Evolutionary conservation across 2,113 vertebrate species (phyloP).

Genomic region (Lanius ludovicianus): DNA sequence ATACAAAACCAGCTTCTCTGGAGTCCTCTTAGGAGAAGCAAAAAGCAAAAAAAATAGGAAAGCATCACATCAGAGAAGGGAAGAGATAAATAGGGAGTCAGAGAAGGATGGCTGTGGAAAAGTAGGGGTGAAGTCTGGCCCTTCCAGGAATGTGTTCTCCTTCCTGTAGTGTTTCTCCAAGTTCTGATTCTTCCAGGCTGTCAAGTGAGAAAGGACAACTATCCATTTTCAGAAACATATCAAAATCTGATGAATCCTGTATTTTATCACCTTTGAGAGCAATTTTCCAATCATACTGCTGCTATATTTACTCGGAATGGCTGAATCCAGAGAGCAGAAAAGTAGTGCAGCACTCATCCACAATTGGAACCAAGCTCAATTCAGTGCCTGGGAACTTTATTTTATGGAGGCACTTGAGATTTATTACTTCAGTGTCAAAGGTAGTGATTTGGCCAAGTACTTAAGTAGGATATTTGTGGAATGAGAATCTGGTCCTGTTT

Average conservation of each 20-base stretch:
- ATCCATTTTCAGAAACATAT: neutral
- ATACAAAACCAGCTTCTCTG: neutral
- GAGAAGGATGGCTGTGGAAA: neutral
- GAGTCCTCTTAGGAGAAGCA: neutral
- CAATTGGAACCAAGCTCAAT: neutral
- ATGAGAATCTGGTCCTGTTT: neutral
- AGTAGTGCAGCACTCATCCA: neutral
- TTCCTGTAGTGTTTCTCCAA: neutral
- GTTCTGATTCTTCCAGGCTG: neutral
- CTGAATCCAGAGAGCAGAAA: constrained; percentile 1
- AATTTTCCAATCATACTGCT: neutral
- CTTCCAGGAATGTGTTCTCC: neutral
- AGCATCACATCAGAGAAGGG: neutral
- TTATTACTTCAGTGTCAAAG: neutral
- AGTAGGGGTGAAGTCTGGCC: neutral
- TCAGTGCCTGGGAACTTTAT: neutral
- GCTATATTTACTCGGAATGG: constrained; percentile 5
- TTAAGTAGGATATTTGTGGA: neutral
- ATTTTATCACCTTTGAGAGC: constrained; percentile 11
- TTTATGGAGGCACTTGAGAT: neutral
- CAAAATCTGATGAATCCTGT: neutral
- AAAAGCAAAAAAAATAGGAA: neutral
- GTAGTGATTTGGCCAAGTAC: neutral
- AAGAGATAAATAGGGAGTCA: neutral
- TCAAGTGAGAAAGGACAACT: neutral